These are phyloP conservation scores for Bombus impatiens DNA, from an alignment of 1,140 invertebrate genomes.

Conservation along the genomic window DNA sequence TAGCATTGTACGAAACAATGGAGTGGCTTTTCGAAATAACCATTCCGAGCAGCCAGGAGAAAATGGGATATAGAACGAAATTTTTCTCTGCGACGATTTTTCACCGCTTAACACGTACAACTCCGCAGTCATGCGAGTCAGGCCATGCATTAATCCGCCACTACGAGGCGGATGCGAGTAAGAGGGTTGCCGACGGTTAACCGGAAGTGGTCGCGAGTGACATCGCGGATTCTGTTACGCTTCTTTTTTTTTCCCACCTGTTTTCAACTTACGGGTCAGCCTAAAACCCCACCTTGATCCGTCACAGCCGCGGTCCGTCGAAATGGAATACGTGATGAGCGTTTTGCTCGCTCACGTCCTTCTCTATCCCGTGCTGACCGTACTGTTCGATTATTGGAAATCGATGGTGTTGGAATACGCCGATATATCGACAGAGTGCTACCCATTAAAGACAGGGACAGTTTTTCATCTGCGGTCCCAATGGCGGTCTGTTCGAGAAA, in stretches of 20 bases:
- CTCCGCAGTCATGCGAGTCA: background rate
- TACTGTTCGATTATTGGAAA: conserved; percentile 64
- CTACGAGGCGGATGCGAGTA: background rate
- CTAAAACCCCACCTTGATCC: conserved; percentile 51
- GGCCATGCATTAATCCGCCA: background rate
- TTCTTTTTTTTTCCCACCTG: background rate
- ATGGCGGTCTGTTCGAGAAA: background rate
- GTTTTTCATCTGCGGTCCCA: background rate
- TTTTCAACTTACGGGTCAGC: conserved; percentile 1
- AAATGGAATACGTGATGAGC: conserved; percentile 73
- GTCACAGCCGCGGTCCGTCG: conserved; percentile 53
- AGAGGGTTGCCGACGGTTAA: conserved; percentile 2
- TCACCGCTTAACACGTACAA: background rate
- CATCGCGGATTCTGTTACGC: conserved; percentile 27
- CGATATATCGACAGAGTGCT: background rate
- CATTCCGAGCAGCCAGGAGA: background rate
- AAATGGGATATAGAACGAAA: background rate
- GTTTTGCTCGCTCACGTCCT: conserved; percentile 46
- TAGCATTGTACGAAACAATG: background rate
- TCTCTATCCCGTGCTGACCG: conserved; percentile 12
- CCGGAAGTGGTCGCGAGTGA: conserved; percentile 47
- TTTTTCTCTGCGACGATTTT: background rate
- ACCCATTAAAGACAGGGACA: background rate
- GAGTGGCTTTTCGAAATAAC: background rate
- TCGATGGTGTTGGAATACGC: conserved; percentile 47